Evolutionary conservation across 1,140 invertebrate genomes (phyloP).

Genomic region (Panagrolaimus sp.): DNA sequence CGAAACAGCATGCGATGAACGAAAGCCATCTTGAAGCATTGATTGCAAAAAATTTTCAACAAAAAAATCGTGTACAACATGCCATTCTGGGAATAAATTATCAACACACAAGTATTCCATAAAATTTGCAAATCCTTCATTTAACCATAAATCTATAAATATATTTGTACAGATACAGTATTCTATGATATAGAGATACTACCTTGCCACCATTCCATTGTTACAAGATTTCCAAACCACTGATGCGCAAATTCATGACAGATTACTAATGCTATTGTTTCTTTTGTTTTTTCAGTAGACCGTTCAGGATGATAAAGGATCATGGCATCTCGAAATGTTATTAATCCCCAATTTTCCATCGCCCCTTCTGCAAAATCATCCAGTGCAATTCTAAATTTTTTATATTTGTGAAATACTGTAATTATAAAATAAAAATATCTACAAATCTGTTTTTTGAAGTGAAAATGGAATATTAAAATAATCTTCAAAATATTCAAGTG

Average conservation of each 20-base stretch:
- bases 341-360: slow-evolving; percentile 75
- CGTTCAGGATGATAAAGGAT: slow-evolving; percentile 57
- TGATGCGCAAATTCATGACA: slow-evolving; percentile 61
- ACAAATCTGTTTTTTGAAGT: slow-evolving; percentile 67
- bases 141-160: slow-evolving; percentile 64
- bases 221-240: slow-evolving; percentile 81
- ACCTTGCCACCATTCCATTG: slow-evolving; percentile 58
- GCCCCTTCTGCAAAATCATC: slow-evolving; percentile 81
- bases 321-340: slow-evolving; percentile 59
- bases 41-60: slow-evolving; percentile 36
- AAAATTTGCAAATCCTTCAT: slow-evolving; percentile 78
- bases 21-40: slow-evolving; percentile 40
- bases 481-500: slow-evolving; percentile 75
- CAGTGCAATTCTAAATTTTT: slow-evolving; percentile 77
- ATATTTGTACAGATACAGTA: too few species aligned
- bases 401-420: too few species aligned
- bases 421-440: too few species aligned
- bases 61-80: slow-evolving; percentile 46
- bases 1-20: slow-evolving; percentile 39
- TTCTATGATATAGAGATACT: too few species aligned
- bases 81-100: slow-evolving; percentile 42
- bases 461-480: slow-evolving; percentile 78
- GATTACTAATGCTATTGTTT: slow-evolving; percentile 58
- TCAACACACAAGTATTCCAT: slow-evolving; percentile 67
- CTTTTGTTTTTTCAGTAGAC: slow-evolving; percentile 44